phyloP scores from a whole-genome alignment of 2,888 invertebrate species.

The Eupithecia subfuscata region DNA sequence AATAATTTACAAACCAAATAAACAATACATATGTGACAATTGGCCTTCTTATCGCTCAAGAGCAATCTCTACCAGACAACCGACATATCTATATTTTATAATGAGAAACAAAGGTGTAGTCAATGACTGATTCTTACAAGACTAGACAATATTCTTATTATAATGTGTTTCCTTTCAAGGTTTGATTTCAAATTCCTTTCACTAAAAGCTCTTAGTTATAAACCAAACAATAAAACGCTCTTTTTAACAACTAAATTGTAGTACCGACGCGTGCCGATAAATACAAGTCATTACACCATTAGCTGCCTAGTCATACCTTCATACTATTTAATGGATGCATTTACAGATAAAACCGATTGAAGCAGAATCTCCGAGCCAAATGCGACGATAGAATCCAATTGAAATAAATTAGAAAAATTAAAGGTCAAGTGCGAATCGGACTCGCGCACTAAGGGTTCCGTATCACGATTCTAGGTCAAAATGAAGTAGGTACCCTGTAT shows the following conservation, averaged over 20 bases:
- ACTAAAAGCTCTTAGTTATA: neutral
- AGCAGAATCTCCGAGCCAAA: neutral
- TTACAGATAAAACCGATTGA: neutral
- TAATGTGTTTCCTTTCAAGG: neutral
- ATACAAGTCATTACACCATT: conserved; percentile 34
- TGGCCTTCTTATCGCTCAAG: no score
- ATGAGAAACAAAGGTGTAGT: no score
- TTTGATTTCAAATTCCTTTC: neutral
- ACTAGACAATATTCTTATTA: neutral
- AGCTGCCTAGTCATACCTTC: conserved; percentile 24
- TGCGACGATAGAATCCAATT: neutral
- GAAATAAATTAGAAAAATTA: neutral
- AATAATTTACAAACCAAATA: no score
- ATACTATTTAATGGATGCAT: conserved; percentile 11
- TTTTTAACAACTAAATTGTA: conserved; percentile 20
- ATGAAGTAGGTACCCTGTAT: no score
- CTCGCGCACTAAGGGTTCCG: no score
- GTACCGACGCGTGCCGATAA: conserved; percentile 25
- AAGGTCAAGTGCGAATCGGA: no score
- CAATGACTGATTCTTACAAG: neutral
- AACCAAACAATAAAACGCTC: conserved; percentile 12
- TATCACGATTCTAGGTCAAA: no score
- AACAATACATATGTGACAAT: no score
- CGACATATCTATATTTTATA: no score
- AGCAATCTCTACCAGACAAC: no score